These are phyloP conservation scores for Hypanus sabinus DNA, from an alignment of 2,113 vertebrate genomes.

Conservation along the genomic window DNA sequence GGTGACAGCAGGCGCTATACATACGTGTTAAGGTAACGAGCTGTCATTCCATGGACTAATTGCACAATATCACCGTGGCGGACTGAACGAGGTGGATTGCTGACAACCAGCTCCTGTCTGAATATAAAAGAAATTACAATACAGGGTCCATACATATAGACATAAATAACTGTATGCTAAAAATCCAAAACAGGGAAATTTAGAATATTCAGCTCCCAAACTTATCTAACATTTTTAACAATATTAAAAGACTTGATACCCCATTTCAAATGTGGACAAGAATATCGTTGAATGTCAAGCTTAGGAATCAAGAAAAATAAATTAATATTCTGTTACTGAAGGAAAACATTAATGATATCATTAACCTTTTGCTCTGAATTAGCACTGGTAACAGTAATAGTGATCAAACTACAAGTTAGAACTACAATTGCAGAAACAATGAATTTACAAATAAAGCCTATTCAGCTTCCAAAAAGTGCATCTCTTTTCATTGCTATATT, in stretches of 20 bases:
- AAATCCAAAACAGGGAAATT: neutral
- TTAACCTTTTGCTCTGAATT: neutral
- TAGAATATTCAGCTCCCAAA: neutral
- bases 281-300: no score
- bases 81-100: constrained; percentile 69
- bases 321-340: neutral
- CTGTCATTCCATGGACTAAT: constrained; percentile 86
- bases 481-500: neutral
- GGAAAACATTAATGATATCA: neutral
- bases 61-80: constrained; percentile 81
- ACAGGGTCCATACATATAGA: neutral
- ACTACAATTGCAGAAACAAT: no score
- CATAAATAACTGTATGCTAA: neutral
- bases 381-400: neutral
- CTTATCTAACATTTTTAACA: neutral
- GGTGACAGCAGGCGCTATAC: constrained; percentile 39
- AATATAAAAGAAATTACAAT: neutral
- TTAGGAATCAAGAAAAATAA: neutral
- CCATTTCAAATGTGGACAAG: neutral
- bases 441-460: neutral
- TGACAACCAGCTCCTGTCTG: constrained; percentile 82
- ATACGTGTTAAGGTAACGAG: constrained; percentile 91
- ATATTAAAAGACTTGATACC: neutral
- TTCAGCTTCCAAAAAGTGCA: no score
- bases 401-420: neutral